These are phyloP conservation scores for Fragum fragum DNA, from an alignment of 2,888 invertebrate species.

Conservation along the genomic window DNA sequence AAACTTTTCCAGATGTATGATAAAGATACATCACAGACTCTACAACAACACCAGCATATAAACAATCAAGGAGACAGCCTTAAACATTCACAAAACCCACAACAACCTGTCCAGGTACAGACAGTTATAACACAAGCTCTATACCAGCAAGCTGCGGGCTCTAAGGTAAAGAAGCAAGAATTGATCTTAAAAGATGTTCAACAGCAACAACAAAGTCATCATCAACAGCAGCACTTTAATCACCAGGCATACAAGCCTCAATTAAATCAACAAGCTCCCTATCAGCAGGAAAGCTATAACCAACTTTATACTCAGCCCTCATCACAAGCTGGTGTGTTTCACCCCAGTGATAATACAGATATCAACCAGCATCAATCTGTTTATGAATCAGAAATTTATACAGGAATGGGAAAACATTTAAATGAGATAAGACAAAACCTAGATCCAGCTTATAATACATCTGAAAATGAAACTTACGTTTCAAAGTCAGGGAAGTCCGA, in stretches of 20 bases:
- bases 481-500: not conserved
- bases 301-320: not conserved
- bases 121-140: not conserved
- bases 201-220: not conserved
- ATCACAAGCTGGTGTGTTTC: not conserved
- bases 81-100: conserved; percentile 1
- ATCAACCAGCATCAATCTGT: not conserved
- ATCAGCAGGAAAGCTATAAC: not conserved
- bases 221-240: not conserved
- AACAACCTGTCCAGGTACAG: not conserved
- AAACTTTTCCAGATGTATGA: not conserved
- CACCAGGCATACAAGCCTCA: not conserved
- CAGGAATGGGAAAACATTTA: conserved; percentile 4
- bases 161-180: not conserved
- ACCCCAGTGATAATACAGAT: not conserved
- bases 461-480: not conserved
- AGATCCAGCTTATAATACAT: not conserved
- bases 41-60: conserved; percentile 4
- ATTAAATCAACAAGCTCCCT: not conserved
- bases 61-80: not conserved
- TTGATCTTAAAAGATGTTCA: not conserved
- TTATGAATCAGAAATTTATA: not conserved
- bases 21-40: not conserved
- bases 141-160: no score
- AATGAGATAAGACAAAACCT: not conserved